phyloP scores from a whole-genome alignment of 1,140 invertebrate genomes.

The Bombus sylvicola region DNA sequence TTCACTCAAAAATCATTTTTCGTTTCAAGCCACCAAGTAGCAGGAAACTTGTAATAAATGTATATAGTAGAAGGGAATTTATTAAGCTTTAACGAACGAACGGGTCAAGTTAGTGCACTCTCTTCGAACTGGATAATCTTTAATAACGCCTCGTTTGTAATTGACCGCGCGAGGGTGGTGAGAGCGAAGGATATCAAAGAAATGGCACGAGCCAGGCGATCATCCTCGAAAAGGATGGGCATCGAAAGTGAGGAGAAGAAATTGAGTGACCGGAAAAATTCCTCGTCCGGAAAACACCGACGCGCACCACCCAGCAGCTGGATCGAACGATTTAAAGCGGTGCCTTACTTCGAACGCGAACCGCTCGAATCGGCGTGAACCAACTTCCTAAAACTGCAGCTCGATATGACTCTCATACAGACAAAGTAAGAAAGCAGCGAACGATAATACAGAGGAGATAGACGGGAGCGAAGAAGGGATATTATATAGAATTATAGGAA shows the following conservation, averaged over 20 bases:
- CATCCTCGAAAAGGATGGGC: not conserved
- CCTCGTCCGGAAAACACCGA: slow-evolving; percentile 6
- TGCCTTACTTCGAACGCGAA: not conserved
- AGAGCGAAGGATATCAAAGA: slow-evolving; percentile 23
- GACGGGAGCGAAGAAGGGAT: not conserved
- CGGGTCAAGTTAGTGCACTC: not conserved
- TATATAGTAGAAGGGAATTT: not conserved
- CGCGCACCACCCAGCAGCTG: not conserved
- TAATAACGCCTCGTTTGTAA: slow-evolving; percentile 42
- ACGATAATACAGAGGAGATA: no score
- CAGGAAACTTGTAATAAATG: not conserved
- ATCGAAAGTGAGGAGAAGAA: slow-evolving; percentile 3
- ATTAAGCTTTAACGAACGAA: not conserved
- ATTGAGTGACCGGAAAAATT: slow-evolving; percentile 34
- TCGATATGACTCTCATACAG: not conserved
- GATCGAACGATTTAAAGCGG: slow-evolving; percentile 19
- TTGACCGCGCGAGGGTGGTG: slow-evolving; percentile 7
- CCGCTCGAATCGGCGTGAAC: no score
- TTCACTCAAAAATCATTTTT: no score
- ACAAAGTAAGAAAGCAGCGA: not conserved
- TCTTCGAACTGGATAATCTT: slow-evolving; percentile 26
- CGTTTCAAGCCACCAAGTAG: not conserved
- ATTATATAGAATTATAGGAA: not conserved
- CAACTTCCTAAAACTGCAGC: not conserved
- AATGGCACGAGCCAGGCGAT: not conserved